Percentiles rank a stretch among this genome's conserved stretches.
phyloP scores from a whole-genome alignment of 2,888 invertebrate genomes.

The Troides oblongomaculatus region DNA sequence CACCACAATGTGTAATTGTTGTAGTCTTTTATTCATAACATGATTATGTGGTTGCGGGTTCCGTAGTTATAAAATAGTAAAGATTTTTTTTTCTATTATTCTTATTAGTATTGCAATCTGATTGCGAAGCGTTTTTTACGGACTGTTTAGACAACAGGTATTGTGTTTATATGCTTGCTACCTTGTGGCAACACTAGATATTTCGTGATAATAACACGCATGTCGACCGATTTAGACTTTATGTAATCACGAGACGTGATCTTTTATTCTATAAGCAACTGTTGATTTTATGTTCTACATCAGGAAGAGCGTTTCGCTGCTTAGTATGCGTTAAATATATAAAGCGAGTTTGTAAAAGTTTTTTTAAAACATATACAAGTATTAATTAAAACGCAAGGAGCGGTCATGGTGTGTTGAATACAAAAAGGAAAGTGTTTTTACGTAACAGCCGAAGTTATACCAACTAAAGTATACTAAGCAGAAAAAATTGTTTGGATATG shows the following conservation, averaged over 20 bases:
- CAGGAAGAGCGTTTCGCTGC: not conserved
- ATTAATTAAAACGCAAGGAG: not conserved
- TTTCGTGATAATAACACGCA: constrained; percentile 26
- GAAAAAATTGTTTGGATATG: too few species aligned
- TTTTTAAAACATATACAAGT: not conserved
- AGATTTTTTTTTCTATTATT: not conserved
- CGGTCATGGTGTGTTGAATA: not conserved
- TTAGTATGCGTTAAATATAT: not conserved
- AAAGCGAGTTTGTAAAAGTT: not conserved
- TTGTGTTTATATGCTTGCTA: constrained; percentile 1
- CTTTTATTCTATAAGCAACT: constrained; percentile 10
- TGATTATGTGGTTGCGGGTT: too few species aligned
- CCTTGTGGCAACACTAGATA: not conserved
- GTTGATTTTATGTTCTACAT: not conserved
- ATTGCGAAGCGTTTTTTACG: not conserved
- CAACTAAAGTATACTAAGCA: too few species aligned
- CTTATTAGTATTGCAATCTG: not conserved
- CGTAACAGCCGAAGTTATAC: not conserved
- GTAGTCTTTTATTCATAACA: too few species aligned
- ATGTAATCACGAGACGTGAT: constrained; percentile 23
- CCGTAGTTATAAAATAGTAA: not conserved
- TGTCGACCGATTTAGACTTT: constrained; percentile 17
- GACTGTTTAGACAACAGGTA: not conserved
- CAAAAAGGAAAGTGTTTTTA: not conserved
- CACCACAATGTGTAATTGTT: too few species aligned